Percentiles rank a stretch among this genome's conserved stretches.
These are phyloP conservation scores for Bothrops jararaca DNA, from an alignment of 2,113 vertebrate species.

Conservation along the genomic window DNA sequence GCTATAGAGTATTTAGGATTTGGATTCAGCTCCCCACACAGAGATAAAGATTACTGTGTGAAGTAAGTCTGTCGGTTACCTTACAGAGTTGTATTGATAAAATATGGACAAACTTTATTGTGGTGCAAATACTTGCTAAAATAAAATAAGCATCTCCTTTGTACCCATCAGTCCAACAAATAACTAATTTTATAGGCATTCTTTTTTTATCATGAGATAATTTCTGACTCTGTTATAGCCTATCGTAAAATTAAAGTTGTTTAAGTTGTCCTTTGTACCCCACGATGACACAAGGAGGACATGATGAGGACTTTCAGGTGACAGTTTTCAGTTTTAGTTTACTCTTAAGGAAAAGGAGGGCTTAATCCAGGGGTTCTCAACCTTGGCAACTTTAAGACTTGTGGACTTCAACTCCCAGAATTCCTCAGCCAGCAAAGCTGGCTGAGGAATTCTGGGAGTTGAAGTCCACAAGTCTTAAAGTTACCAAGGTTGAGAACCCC, in stretches of 20 bases:
- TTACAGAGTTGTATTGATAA: neutral
- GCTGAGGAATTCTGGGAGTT: too few species aligned
- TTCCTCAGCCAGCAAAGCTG: too few species aligned
- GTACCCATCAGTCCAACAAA: neutral
- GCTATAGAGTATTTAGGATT: neutral
- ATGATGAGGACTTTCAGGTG: neutral
- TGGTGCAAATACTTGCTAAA: neutral
- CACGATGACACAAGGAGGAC: neutral
- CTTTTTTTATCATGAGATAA: neutral
- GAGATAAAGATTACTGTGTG: neutral
- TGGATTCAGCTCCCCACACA: neutral
- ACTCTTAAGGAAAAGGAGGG: too few species aligned
- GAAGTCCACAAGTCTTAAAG: too few species aligned
- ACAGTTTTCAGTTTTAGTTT: neutral
- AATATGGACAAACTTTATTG: neutral
- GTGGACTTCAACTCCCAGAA: too few species aligned
- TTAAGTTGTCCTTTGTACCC: neutral
- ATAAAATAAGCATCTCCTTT: neutral
- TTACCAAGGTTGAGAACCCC: too few species aligned
- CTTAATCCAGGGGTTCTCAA: too few species aligned
- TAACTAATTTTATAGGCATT: neutral
- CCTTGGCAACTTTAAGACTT: too few species aligned
- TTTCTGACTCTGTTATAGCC: neutral
- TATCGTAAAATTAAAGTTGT: neutral
- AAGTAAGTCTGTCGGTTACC: neutral